Base-by-base conservation (phyloP, 2,797 vertebrate species). In the Oreochromis grahami region DNA sequence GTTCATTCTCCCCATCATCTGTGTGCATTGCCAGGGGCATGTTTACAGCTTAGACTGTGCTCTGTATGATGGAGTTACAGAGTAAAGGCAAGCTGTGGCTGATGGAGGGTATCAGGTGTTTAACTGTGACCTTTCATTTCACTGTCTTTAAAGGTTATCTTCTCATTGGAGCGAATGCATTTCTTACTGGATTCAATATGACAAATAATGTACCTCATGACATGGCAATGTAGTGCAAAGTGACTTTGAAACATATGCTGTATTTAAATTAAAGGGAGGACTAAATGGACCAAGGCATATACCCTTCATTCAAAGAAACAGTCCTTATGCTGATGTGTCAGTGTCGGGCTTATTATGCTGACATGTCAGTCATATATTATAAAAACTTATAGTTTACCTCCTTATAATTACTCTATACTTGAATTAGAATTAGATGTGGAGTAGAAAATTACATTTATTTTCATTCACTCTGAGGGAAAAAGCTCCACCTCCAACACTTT, bases 191-290 rank as follows among this genome's bases (percentile, higher is more conserved):
- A 72, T 68, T n/a, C 19, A 38, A 65, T 72, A 51, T 70, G 41
- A 76, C 88, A 88, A 84, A 87, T 74, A 70, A 52, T 70, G 78
- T 48, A 19, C 70, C 41, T 91, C 78, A 26, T 65, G 58, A 80
- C 77, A 68, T 76, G 24, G 79, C 88, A 84, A 76, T 83, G 21
- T 58, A 45, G 83, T 85, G 76, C 70, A 80, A 80, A 80, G 45
- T 86, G 90, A 90, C 93, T 89, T 93, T 93, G 91, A 86, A 91
- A 89, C 90, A 92, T 91, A 89, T 92, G 91, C 77, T 89, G 78
- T 13, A 14, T 78, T 68, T 78, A 86, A 89, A 93, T 93, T 93
- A 92, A 65, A 43, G 12, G 34, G n/a, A 86, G 29, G 36, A 45
- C 41, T 53, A 9, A 81, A 81, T 76, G 58, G 76, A 12, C 2